Evolutionary conservation across 2,113 vertebrate species (phyloP).

Genomic region (Tetrao urogallus): DNA sequence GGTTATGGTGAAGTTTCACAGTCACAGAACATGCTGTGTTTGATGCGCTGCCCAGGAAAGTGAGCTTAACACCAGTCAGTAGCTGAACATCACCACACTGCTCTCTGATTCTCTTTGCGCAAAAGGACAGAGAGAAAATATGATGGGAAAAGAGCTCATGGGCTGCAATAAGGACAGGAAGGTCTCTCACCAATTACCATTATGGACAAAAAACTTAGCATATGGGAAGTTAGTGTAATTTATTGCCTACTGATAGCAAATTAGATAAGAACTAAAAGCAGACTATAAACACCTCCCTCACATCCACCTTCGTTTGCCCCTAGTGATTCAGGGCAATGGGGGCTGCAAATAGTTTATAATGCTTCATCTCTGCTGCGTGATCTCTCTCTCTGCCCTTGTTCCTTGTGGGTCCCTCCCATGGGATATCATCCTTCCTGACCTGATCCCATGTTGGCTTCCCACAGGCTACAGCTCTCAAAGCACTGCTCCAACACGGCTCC

Average conservation of each 20-base stretch:
- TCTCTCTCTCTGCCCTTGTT: neutral
- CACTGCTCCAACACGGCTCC: too few species aligned
- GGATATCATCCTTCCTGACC: neutral
- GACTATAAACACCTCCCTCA: neutral
- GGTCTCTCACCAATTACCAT: neutral
- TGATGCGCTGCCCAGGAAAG: neutral
- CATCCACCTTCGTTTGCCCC: neutral
- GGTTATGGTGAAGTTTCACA: neutral
- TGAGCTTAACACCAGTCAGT: neutral
- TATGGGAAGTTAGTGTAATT: neutral
- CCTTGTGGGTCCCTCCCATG: neutral
- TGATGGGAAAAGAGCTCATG: neutral
- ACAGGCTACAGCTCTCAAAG: neutral
- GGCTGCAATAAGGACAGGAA: neutral
- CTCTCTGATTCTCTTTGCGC: neutral
- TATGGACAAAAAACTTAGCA: neutral
- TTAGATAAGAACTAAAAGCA: neutral
- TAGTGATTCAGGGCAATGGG: neutral
- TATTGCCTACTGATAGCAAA: neutral
- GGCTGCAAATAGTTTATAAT: neutral
- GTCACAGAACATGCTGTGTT: accelerated
- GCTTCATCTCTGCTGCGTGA: neutral
- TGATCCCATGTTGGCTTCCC: neutral
- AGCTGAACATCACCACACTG: neutral
- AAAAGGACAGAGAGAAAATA: neutral